These are phyloP conservation scores for Tiaroga cobitis DNA, from an alignment of 2,797 vertebrate species.

Conservation along the genomic window DNA sequence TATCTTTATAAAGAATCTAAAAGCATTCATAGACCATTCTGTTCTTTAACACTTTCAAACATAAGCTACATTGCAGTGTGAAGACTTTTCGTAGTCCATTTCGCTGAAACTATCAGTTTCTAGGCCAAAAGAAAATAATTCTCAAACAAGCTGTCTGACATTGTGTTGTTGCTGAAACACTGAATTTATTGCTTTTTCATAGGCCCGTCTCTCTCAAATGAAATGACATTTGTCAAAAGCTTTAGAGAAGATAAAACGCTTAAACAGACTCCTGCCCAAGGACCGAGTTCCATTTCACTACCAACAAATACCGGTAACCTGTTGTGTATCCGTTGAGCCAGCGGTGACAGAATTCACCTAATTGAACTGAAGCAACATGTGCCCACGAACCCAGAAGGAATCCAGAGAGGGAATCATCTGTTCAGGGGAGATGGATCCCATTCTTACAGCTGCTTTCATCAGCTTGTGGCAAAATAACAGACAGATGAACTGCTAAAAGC, in stretches of 20 bases:
- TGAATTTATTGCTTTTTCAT: neutral
- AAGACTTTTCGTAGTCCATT: neutral
- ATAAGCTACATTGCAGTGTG: neutral
- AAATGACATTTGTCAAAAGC: slow-evolving; percentile 14
- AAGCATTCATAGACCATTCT: slow-evolving; percentile 4
- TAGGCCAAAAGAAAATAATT: neutral
- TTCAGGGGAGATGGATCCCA: neutral
- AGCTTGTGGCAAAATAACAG: slow-evolving; percentile 38
- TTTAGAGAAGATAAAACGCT: slow-evolving; percentile 28
- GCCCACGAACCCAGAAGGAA: slow-evolving; percentile 5
- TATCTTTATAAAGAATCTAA: slow-evolving; percentile 33
- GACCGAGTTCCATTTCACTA: slow-evolving; percentile 28
- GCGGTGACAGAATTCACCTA: slow-evolving; percentile 10
- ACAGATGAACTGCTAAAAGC: slow-evolving; percentile 3
- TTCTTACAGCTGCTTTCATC: slow-evolving; percentile 20
- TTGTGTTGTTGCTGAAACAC: neutral
- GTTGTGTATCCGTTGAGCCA: neutral
- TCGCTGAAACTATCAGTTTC: neutral
- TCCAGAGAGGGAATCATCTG: slow-evolving; percentile 14
- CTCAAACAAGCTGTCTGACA: neutral
- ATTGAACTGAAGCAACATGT: slow-evolving; percentile 14
- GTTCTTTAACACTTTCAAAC: neutral
- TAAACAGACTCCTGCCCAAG: slow-evolving; percentile 34
- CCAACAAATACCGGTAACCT: slow-evolving; percentile 3
- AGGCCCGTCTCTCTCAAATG: neutral